phyloP scores from a whole-genome alignment of 2,797 vertebrate species.

The Lagodon rhomboides region DNA sequence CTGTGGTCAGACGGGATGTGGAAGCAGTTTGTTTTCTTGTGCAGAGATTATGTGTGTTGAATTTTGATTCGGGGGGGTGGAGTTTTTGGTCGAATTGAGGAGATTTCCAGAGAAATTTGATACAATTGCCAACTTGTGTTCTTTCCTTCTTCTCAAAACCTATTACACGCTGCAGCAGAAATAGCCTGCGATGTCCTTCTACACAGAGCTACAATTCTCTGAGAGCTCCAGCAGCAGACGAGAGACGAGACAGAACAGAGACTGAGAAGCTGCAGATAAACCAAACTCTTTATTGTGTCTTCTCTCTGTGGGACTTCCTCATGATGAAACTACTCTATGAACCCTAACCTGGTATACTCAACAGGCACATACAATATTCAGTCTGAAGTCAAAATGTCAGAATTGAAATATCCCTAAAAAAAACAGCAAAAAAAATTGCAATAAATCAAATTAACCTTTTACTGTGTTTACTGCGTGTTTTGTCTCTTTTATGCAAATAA shows the following conservation, averaged over 20 bases:
- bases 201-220: slow-evolving; percentile 1
- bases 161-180: slow-evolving; percentile 27
- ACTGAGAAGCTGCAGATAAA: slow-evolving; percentile 43
- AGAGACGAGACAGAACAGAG: slow-evolving; percentile 59
- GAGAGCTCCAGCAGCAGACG: slow-evolving; percentile 43
- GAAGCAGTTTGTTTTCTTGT: neutral
- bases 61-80: slow-evolving; percentile 29
- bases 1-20: slow-evolving; percentile 6
- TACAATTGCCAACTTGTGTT: slow-evolving; percentile 83
- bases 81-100: slow-evolving; percentile 38
- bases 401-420: neutral
- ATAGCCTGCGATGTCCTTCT: slow-evolving; percentile 15
- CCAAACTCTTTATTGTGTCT: slow-evolving; percentile 11
- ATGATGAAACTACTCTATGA: neutral
- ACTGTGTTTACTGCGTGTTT: too few species aligned
- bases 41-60: neutral
- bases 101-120: slow-evolving; percentile 56
- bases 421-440: too few species aligned
- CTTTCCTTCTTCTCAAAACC: slow-evolving; percentile 81
- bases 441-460: too few species aligned
- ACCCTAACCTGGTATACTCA: neutral
- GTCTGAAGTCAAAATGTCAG: neutral
- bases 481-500: too few species aligned
- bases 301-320: neutral
- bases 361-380: neutral